Evolutionary conservation across 2,888 invertebrate genomes (phyloP).

Genomic region (Tineola bisselliella): DNA sequence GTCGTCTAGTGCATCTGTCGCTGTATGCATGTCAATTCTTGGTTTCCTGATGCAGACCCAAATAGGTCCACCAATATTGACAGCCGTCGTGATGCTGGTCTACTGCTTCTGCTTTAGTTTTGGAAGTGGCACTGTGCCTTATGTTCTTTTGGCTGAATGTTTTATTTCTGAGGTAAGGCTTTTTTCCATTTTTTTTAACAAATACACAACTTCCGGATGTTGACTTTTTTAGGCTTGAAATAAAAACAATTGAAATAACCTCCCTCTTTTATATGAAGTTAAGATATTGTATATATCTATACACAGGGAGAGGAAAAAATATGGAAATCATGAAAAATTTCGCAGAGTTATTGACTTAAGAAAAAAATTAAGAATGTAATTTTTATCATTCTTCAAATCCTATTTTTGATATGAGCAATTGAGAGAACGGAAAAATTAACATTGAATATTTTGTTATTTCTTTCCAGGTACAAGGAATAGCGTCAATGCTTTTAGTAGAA

Average conservation of each 20-base stretch:
- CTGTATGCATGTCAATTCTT: conserved; percentile 31
- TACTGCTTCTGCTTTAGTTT: conserved; percentile 48
- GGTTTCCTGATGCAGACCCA: conserved; percentile 39
- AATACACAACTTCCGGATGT: too few species aligned
- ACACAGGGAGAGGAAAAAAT: too few species aligned
- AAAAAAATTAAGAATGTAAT: too few species aligned
- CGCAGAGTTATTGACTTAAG: too few species aligned
- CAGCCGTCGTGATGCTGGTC: conserved; percentile 40
- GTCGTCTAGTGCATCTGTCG: conserved; percentile 34
- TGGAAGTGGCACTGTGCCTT: conserved; percentile 49
- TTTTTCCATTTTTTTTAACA: not conserved
- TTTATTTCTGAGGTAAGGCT: conserved; percentile 38
- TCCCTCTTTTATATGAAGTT: too few species aligned
- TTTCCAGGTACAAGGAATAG: conserved; percentile 45
- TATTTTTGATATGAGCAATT: too few species aligned
- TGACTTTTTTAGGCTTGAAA: too few species aligned
- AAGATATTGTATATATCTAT: too few species aligned
- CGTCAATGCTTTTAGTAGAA: conserved; percentile 47
- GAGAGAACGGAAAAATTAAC: too few species aligned
- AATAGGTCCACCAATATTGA: conserved; percentile 40
- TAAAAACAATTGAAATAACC: too few species aligned
- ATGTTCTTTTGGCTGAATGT: conserved; percentile 38
- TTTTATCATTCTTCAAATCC: too few species aligned
- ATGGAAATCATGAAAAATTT: too few species aligned
- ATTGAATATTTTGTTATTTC: conserved; percentile 6